Percentiles rank a stretch among this genome's conserved stretches.
Conservation (phyloP, 2,888 invertebrate species). For the Osmoderma eremita region DNA sequence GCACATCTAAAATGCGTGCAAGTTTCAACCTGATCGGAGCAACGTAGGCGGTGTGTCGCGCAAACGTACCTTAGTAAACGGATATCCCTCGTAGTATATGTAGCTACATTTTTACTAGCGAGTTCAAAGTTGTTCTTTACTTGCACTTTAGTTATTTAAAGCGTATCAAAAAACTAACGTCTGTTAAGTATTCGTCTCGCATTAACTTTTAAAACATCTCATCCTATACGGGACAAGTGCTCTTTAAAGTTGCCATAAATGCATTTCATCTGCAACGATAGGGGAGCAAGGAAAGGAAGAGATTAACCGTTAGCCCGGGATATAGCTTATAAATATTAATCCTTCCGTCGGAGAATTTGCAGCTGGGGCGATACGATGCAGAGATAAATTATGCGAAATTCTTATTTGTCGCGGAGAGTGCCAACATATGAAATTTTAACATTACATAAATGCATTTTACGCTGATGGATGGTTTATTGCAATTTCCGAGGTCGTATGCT, state of each 20-base stretch:
- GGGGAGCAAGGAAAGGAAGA: conserved; percentile 8
- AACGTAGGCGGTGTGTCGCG: no score
- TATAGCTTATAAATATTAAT: conserved; percentile 41
- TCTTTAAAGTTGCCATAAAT: conserved; percentile 18
- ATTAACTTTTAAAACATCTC: no score
- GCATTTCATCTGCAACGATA: neutral
- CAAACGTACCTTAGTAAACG: no score
- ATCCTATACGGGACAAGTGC: neutral
- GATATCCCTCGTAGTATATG: no score
- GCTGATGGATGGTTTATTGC: conserved; percentile 36
- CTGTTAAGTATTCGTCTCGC: no score
- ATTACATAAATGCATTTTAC: conserved; percentile 34
- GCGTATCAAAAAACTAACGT: no score
- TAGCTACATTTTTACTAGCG: no score
- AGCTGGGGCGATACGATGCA: conserved; percentile 24
- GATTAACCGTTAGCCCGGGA: conserved; percentile 34
- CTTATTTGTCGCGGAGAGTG: conserved; percentile 25
- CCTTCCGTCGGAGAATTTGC: conserved; percentile 14
- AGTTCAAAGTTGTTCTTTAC: no score
- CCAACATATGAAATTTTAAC: conserved; percentile 27
- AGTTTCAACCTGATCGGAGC: no score
- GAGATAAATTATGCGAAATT: conserved; percentile 23
- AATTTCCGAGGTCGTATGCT: conserved; percentile 27
- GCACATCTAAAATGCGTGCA: no score
- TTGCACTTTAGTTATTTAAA: no score